Evolutionary conservation across 2,888 invertebrate species (phyloP).

Genomic region (Elysia crispata): DNA sequence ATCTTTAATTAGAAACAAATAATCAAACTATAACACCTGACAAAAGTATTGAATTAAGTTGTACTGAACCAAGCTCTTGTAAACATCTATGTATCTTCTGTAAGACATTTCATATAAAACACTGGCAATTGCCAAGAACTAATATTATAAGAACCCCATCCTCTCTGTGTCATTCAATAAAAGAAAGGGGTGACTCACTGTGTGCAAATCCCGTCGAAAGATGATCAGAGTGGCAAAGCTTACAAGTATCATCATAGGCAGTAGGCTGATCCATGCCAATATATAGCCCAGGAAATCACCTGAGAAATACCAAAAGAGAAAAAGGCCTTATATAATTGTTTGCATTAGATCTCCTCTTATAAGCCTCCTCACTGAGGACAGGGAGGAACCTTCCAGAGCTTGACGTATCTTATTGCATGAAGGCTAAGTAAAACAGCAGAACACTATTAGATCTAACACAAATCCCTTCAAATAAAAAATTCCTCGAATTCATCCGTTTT

Average conservation of each 20-base stretch:
- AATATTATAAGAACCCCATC: neutral
- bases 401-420: no score
- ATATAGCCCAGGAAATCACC: conserved; percentile 90
- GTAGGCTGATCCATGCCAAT: conserved; percentile 88
- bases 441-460: no score
- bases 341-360: no score
- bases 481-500: no score
- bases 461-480: no score
- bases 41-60: no score
- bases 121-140: neutral
- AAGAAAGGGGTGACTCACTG: conserved; percentile 82
- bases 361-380: no score
- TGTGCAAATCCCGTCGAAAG: conserved; percentile 93
- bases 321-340: no score
- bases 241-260: conserved; percentile 89
- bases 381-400: no score
- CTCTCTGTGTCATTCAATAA: neutral
- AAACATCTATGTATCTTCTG: neutral
- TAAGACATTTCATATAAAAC: neutral
- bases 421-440: no score
- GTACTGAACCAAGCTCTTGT: neutral
- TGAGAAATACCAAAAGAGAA: conserved; percentile 79
- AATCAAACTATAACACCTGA: no score
- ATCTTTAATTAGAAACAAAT: no score
- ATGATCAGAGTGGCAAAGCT: conserved; percentile 90